phyloP scores from a whole-genome alignment of 2,888 invertebrate species.

The Galeruca laticollis region DNA sequence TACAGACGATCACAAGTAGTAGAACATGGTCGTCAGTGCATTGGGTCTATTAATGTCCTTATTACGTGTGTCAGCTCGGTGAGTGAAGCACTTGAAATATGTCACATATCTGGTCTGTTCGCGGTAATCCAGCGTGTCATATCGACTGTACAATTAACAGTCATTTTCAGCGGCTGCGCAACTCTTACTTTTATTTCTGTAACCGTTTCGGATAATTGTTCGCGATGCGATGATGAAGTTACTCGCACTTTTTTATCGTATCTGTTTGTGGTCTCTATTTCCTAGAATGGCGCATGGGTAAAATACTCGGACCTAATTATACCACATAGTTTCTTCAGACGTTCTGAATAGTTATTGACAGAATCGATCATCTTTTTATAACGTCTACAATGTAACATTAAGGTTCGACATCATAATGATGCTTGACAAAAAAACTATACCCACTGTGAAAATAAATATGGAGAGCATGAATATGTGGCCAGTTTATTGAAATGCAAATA shows the following conservation, averaged over 20 bases:
- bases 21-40: constrained; percentile 45
- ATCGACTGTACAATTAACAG: constrained; percentile 61
- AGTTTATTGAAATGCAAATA: too few species aligned
- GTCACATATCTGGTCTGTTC: constrained; percentile 62
- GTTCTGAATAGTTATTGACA: too few species aligned
- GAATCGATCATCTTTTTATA: too few species aligned
- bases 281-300: background rate
- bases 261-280: constrained; percentile 3
- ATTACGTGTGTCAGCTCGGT: constrained; percentile 57
- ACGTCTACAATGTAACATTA: too few species aligned
- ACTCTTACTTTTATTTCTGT: constrained; percentile 54
- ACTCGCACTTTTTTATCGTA: constrained; percentile 42
- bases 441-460: too few species aligned
- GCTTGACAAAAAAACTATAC: too few species aligned
- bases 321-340: too few species aligned
- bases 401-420: too few species aligned
- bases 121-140: constrained; percentile 62
- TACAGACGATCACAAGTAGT: constrained; percentile 30
- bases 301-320: background rate
- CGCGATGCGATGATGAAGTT: constrained; percentile 35
- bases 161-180: constrained; percentile 53
- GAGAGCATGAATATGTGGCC: too few species aligned
- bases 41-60: constrained; percentile 60
- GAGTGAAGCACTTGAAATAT: constrained; percentile 61
- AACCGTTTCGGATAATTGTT: constrained; percentile 50